Conservation (phyloP, 2,888 invertebrate species). For the Lissocephala sabroskyi region DNA sequence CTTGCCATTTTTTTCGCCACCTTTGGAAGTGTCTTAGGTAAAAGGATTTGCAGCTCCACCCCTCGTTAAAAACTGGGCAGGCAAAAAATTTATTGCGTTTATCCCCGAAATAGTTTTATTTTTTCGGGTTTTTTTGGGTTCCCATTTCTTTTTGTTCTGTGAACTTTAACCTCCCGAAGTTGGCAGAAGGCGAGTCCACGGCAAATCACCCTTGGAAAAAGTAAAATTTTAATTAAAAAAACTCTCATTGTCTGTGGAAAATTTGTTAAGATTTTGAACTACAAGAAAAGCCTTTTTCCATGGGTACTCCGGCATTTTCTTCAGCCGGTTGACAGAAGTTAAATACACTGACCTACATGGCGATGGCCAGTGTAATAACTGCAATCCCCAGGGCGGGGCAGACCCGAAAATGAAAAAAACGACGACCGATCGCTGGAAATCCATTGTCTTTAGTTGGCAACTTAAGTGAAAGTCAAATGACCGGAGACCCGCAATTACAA, state of each 20-base stretch:
- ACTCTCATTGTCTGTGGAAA: slow-evolving; percentile 1
- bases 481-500: too few species aligned
- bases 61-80: slow-evolving; percentile 27
- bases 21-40: not conserved
- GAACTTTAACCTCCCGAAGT: slow-evolving; percentile 44
- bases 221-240: slow-evolving; percentile 47
- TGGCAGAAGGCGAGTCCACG: slow-evolving; percentile 16
- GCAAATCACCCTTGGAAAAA: slow-evolving; percentile 29
- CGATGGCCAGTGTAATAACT: too few species aligned
- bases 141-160: slow-evolving; percentile 26
- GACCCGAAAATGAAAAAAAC: too few species aligned
- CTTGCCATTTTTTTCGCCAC: not conserved
- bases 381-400: too few species aligned
- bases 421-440: too few species aligned
- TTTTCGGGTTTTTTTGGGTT: slow-evolving; percentile 15
- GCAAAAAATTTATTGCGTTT: slow-evolving; percentile 24
- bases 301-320: not conserved
- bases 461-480: too few species aligned
- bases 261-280: slow-evolving; percentile 3
- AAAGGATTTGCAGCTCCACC: slow-evolving; percentile 43
- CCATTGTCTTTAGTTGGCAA: too few species aligned
- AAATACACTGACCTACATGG: slow-evolving; percentile 20
- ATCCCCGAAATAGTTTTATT: slow-evolving; percentile 36
- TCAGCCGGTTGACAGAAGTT: not conserved
- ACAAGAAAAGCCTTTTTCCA: not conserved